Evolutionary conservation across 1,140 invertebrate genomes (phyloP).

Genomic region (Stegodyphus mimosarum): DNA sequence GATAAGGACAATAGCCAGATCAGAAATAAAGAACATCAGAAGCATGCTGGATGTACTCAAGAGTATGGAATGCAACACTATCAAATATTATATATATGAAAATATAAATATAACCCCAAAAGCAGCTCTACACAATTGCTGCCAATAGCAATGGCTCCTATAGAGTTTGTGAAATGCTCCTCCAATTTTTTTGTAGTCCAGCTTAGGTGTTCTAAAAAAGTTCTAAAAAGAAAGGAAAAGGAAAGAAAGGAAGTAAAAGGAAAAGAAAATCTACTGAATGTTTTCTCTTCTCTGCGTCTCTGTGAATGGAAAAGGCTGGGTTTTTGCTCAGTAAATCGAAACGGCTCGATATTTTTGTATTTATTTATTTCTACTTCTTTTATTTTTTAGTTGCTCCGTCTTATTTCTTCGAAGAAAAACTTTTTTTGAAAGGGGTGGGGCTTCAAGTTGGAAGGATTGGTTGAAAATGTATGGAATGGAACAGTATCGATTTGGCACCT

Average conservation of each 20-base stretch:
- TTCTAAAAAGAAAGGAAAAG: conserved; percentile 3
- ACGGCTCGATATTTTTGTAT: conserved; percentile 41
- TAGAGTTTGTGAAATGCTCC: conserved; percentile 30
- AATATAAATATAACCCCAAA: no score
- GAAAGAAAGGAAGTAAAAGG: neutral
- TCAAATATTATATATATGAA: no score
- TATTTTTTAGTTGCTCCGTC: conserved; percentile 10
- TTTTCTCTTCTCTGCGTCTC: conserved; percentile 28
- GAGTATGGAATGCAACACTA: no score
- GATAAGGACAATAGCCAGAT: neutral
- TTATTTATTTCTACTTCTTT: conserved; percentile 49
- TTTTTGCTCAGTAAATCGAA: conserved; percentile 47
- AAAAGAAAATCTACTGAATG: conserved; percentile 18
- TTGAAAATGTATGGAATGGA: conserved; percentile 32
- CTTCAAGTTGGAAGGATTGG: conserved; percentile 27
- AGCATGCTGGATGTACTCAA: no score
- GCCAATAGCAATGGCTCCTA: conserved; percentile 24
- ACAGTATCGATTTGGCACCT: conserved; percentile 40
- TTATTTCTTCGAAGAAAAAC: conserved; percentile 35
- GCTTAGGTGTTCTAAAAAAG: conserved; percentile 8
- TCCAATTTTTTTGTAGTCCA: conserved; percentile 13
- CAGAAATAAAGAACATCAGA: neutral
- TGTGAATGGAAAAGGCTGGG: conserved; percentile 48
- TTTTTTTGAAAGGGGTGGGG: conserved; percentile 35
- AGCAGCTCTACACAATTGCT: neutral